Evolutionary conservation across 2,888 invertebrate species (phyloP), one percentile per base, ranked within the genome.

Genomic region (Steinernema scapterisci): DNA sequence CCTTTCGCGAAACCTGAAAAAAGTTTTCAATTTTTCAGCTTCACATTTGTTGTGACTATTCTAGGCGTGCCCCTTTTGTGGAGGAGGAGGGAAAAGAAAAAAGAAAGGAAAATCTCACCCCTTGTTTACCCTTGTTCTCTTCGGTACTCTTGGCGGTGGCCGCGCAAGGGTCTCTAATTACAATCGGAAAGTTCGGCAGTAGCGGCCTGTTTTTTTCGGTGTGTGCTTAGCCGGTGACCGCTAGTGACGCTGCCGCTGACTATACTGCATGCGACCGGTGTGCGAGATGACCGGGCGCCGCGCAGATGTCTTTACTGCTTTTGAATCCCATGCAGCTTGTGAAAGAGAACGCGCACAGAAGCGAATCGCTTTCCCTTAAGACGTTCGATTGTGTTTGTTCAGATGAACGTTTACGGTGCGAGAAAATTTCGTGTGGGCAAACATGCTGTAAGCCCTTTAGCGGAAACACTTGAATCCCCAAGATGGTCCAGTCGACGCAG

Each of bases 1-100:
- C 82, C 38, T 81, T 76, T 27, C 83, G 81, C 70, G 84, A 81
- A 72, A 85, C 83, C 84, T 85, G 77, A 73, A 79, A 38, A 31
- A 74, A 21, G 44, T 25, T 31, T 31, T 1, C 9, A 31, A 27
- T 31, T 44, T 13, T 5, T 19, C 25, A 19, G n/a, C 13, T 1
- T 31, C 25, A 16, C 19, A 11, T 31, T n/a, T 9, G 31, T 19
- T 44, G 71, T 19, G 44, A 43, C n/a, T n/a, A 48, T 44, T 31
- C 19, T 31, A n/a, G 70, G n/a, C 56, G 38, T 38, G 38, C 38
- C 3, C 70, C 9, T 63, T 70, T 52, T 51, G 23, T 52, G 71
- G 70, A 31, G 19, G 21, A 16, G 21, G 6, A 27, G 2, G 70
- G 16, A 23, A 23, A 43, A 16, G 70, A 31, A 31, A 16, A 3